A percentile compares a stretch with the other conserved stretches of the same genome.
Conservation (phyloP, 2,797 vertebrate species). For the Peromyscus aztecus region DNA sequence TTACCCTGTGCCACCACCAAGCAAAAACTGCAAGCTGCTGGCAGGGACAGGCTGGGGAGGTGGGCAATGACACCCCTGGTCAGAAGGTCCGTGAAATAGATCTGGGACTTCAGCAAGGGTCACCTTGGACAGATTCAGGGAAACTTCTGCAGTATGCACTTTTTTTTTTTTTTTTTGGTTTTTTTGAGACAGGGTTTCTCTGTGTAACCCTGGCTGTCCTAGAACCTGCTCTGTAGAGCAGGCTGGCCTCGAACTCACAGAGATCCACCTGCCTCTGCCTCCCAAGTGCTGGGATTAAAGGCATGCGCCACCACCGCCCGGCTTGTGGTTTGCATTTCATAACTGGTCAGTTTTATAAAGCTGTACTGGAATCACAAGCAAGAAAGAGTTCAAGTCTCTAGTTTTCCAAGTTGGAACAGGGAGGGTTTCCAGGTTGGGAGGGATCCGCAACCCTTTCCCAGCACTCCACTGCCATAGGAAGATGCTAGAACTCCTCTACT, state of each 20-base stretch:
- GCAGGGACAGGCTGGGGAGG: no score
- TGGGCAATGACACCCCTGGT: rapidly evolving
- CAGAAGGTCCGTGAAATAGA: rapidly evolving
- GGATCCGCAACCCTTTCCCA: not conserved
- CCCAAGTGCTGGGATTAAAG: not conserved
- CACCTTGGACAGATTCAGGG: not conserved
- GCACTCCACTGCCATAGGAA: not conserved
- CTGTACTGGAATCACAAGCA: not conserved
- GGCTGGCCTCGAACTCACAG: not conserved
- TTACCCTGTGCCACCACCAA: rapidly evolving
- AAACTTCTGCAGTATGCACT: not conserved
- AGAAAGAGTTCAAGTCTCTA: not conserved
- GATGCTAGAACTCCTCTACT: not conserved
- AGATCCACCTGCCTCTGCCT: no score
- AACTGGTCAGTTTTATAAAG: not conserved
- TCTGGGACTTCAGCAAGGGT: no score
- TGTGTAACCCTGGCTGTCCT: not conserved
- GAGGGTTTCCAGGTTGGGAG: not conserved
- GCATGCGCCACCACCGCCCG: rapidly evolving
- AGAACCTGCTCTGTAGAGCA: not conserved
- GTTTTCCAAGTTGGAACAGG: not conserved
- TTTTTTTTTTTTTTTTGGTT: not conserved
- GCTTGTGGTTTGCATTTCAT: not conserved
- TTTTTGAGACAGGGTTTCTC: not conserved
- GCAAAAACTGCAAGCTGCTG: not conserved